phyloP scores from a whole-genome alignment of 2,888 invertebrate species.

The Salticus scenicus region DNA sequence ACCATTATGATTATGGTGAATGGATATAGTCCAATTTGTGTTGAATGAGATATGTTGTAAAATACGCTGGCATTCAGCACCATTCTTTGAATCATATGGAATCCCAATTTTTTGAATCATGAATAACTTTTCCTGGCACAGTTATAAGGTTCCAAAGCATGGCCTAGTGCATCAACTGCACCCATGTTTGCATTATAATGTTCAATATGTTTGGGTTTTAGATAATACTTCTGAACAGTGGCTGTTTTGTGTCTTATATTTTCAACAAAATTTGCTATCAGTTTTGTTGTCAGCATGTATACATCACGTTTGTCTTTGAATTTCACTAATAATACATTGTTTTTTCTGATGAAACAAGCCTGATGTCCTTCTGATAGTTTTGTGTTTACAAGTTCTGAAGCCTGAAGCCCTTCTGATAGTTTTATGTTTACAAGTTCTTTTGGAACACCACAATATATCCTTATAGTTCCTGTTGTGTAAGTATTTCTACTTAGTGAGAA shows the following conservation, averaged over 20 bases:
- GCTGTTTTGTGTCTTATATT: background rate
- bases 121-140: background rate
- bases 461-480: background rate
- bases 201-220: background rate
- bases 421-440: background rate
- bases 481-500: background rate
- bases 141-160: background rate
- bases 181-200: background rate
- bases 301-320: background rate
- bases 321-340: background rate
- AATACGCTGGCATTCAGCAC: background rate
- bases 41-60: background rate
- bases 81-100: slow-evolving; percentile 5
- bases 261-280: background rate
- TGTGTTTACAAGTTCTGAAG: background rate
- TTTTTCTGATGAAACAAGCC: background rate
- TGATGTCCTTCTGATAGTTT: background rate
- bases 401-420: too few species aligned
- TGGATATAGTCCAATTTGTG: too few species aligned
- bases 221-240: background rate
- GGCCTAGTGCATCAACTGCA: background rate
- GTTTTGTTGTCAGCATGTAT: background rate
- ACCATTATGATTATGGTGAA: background rate
- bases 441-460: background rate
- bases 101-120: slow-evolving; percentile 1